Conservation (phyloP, 1,140 invertebrate species). For the Brachionus manjavacas region DNA sequence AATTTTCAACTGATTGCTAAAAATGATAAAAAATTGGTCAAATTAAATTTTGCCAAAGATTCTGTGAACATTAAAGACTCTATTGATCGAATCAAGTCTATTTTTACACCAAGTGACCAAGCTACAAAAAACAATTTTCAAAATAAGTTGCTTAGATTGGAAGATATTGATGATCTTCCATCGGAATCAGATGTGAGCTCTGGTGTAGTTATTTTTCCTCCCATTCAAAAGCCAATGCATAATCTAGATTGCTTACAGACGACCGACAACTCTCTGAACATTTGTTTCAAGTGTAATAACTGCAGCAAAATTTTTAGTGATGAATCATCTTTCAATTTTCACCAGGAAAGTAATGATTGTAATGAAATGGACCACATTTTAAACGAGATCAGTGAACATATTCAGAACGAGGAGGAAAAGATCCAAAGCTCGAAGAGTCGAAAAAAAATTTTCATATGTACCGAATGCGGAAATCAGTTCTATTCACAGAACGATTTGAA, state of each 20-base stretch:
- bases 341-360: neutral
- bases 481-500: slow-evolving; percentile 12
- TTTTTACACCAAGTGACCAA: neutral
- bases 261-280: too few relatives aligned
- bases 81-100: neutral
- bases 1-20: slow-evolving; percentile 26
- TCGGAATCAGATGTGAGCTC: slow-evolving; percentile 12
- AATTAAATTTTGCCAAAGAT: neutral
- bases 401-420: slow-evolving; percentile 5
- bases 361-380: neutral
- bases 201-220: neutral
- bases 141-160: neutral
- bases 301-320: neutral
- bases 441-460: slow-evolving; percentile 15
- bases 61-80: neutral
- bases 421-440: neutral
- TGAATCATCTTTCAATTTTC: neutral
- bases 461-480: slow-evolving; percentile 8
- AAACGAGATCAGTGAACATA: neutral
- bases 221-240: neutral
- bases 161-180: slow-evolving; percentile 15
- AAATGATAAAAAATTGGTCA: slow-evolving; percentile 16
- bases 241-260: neutral
- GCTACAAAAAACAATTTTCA: neutral
- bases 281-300: too few relatives aligned